A percentile compares a stretch with the other conserved stretches of the same genome.
phyloP scores from a whole-genome alignment of 1,140 invertebrate species.

The Heliconius hewitsoni region DNA sequence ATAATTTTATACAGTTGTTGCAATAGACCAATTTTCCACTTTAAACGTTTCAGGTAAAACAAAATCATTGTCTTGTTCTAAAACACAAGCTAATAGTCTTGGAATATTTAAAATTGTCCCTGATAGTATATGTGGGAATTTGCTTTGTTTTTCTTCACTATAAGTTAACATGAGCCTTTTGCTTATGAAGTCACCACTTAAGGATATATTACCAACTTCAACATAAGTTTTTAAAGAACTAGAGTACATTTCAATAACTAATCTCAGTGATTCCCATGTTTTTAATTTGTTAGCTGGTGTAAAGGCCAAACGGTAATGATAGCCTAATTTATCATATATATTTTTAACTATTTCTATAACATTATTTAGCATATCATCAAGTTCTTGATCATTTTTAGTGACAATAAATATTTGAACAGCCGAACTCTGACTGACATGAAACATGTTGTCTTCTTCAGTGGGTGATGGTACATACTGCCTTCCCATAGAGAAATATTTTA shows the following conservation, averaged over 20 bases:
- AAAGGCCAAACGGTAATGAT: conserved; percentile 83
- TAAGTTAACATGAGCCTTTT: conserved; percentile 85
- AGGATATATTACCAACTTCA: conserved; percentile 85
- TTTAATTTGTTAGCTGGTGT: conserved; percentile 81
- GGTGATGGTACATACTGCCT: conserved; percentile 83
- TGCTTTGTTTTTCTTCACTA: conserved; percentile 72
- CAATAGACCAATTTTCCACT: conserved; percentile 55
- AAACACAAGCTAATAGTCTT: conserved; percentile 83
- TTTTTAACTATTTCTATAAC: conserved; percentile 72
- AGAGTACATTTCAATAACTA: conserved; percentile 86
- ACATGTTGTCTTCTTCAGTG: conserved; percentile 77
- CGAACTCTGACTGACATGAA: conserved; percentile 84
- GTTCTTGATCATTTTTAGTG: conserved; percentile 68
- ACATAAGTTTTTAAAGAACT: conserved; percentile 81
- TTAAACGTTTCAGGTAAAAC: conserved; percentile 53
- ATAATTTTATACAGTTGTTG: conserved; percentile 17
- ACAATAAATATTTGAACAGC: conserved; percentile 82
- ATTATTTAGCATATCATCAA: conserved; percentile 76
- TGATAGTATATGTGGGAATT: conserved; percentile 83
- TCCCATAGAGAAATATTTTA: conserved; percentile 84
- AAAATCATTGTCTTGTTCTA: conserved; percentile 83
- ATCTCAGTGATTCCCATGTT: conserved; percentile 83
- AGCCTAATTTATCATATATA: conserved; percentile 83
- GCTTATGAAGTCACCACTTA: conserved; percentile 85
- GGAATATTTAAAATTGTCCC: conserved; percentile 85